Conservation (phyloP, 2,888 invertebrate species). For the Eueremaeus valkanovi region DNA sequence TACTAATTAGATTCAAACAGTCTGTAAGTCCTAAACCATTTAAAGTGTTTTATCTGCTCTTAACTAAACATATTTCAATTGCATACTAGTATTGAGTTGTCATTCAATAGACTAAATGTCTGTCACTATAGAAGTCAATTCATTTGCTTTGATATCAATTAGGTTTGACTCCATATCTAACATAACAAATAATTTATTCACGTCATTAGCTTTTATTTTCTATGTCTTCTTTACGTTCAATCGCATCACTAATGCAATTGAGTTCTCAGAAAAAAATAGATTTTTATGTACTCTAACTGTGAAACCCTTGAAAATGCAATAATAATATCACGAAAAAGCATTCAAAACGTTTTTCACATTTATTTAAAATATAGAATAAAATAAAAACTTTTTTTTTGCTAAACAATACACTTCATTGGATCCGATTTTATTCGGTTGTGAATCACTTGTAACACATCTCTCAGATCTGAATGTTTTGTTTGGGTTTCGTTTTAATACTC, state of each 20-base stretch:
- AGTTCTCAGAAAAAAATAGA: background rate
- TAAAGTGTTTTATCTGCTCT: too few relatives aligned
- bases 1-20: background rate
- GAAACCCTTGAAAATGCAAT: background rate
- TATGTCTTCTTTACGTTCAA: background rate
- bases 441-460: background rate
- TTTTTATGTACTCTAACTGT: background rate
- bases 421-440: background rate
- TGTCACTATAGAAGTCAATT: background rate
- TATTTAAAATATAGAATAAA: background rate
- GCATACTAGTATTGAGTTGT: background rate
- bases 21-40: background rate
- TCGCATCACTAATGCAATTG: background rate
- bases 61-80: background rate
- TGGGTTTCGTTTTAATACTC: background rate
- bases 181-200: too few relatives aligned
- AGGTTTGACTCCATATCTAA: background rate
- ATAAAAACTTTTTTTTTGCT: background rate
- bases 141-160: background rate
- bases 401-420: background rate
- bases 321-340: conserved; percentile 5
- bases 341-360: background rate
- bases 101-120: background rate
- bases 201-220: background rate
- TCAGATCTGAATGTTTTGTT: background rate